phyloP scores from a whole-genome alignment of 1,140 invertebrate species.

The Tetragnatha versicolor region DNA sequence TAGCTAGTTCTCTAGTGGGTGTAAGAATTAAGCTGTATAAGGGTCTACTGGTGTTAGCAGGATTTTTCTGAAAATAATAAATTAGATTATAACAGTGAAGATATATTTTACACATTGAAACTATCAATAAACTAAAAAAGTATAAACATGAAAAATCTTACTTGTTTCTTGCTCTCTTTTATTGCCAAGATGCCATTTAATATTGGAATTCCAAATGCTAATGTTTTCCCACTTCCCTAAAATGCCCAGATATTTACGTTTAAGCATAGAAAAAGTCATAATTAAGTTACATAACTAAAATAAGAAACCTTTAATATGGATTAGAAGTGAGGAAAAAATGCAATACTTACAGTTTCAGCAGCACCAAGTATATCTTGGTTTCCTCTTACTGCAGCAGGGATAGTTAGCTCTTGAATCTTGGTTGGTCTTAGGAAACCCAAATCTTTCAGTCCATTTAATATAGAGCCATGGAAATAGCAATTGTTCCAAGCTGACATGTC shows the following conservation, averaged over 20 bases:
- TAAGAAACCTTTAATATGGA: no score
- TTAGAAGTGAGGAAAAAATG: neutral
- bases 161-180: constrained; percentile 60
- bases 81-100: neutral
- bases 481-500: constrained; percentile 71
- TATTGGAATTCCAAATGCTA: constrained; percentile 95
- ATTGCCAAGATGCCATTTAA: constrained; percentile 81
- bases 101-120: no score
- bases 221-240: constrained; percentile 92
- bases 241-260: no score
- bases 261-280: no score
- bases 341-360: constrained; percentile 78
- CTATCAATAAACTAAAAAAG: no score
- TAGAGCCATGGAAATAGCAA: constrained; percentile 73
- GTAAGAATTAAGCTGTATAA: constrained; percentile 84
- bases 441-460: constrained; percentile 78
- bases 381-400: constrained; percentile 87
- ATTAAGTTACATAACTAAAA: no score
- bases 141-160: neutral
- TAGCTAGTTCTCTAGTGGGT: constrained; percentile 93
- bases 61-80: no score
- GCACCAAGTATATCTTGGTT: constrained; percentile 89
- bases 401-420: constrained; percentile 76
- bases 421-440: constrained; percentile 83
- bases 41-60: constrained; percentile 1